These are phyloP conservation scores for Paradisaea rubra DNA, from an alignment of 2,113 vertebrate genomes.

Conservation along the genomic window DNA sequence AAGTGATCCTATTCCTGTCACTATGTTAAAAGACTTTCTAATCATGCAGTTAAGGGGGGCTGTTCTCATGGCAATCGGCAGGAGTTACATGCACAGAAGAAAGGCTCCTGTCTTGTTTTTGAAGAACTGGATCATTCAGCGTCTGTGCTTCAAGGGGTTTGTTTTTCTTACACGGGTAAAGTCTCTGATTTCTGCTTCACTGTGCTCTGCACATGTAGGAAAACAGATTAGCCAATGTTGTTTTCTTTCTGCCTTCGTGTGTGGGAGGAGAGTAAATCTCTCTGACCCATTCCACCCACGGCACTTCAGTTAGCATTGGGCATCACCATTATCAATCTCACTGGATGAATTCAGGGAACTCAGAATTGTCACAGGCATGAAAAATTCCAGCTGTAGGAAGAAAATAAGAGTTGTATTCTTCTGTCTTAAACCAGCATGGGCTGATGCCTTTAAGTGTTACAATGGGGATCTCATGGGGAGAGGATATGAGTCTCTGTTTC, in stretches of 20 bases:
- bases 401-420: background rate
- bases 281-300: constrained; percentile 1
- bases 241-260: background rate
- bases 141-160: background rate
- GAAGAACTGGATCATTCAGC: background rate
- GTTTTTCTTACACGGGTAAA: background rate
- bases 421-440: background rate
- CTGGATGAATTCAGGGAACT: background rate
- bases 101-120: background rate
- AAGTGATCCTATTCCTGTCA: background rate
- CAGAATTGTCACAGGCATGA: background rate
- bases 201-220: background rate
- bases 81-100: background rate
- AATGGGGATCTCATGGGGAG: background rate
- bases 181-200: background rate
- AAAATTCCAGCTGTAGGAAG: background rate
- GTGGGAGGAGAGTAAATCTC: constrained; percentile 40
- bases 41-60: background rate
- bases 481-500: background rate
- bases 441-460: background rate
- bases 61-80: background rate
- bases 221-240: background rate
- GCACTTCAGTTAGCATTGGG: background rate
- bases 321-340: background rate
- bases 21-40: background rate